These are phyloP conservation scores for Astur gentilis DNA, from an alignment of 2,113 vertebrate genomes.

Conservation along the genomic window DNA sequence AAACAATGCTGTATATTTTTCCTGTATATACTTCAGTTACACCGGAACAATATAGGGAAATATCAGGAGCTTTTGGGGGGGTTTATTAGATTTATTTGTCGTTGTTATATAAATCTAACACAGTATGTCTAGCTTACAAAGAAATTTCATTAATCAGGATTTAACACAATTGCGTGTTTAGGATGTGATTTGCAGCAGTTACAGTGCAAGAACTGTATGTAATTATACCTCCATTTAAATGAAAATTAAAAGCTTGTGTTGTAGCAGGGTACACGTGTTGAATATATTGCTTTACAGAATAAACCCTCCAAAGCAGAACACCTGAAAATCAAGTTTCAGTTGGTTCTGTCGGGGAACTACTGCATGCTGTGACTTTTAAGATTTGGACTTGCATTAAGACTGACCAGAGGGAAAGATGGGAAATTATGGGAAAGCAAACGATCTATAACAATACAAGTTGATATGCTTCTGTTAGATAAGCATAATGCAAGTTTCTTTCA, in stretches of 20 bases:
- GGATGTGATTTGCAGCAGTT: conserved; percentile 52
- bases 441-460: conserved; percentile 28
- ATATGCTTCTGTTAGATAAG: conserved; percentile 31
- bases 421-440: conserved; percentile 6
- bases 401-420: conserved; percentile 30
- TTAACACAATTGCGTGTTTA: conserved; percentile 58
- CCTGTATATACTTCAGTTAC: conserved; percentile 34
- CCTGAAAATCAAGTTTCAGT: conserved; percentile 6
- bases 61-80: conserved; percentile 37
- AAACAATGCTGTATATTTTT: conserved; percentile 69
- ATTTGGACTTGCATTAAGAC: background rate
- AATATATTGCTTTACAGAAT: conserved; percentile 9
- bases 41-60: background rate
- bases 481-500: conserved; percentile 33
- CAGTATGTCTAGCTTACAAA: conserved; percentile 50
- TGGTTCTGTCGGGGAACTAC: background rate
- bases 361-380: background rate
- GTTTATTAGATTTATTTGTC: conserved; percentile 54
- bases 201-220: conserved; percentile 39
- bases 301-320: background rate
- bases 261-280: conserved; percentile 12
- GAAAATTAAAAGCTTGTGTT: conserved; percentile 48
- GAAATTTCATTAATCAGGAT: conserved; percentile 66
- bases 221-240: conserved; percentile 63
- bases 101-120: conserved; percentile 33